Evolutionary conservation across 2,113 vertebrate species (phyloP).

Genomic region (Mormoops blainvillei): DNA sequence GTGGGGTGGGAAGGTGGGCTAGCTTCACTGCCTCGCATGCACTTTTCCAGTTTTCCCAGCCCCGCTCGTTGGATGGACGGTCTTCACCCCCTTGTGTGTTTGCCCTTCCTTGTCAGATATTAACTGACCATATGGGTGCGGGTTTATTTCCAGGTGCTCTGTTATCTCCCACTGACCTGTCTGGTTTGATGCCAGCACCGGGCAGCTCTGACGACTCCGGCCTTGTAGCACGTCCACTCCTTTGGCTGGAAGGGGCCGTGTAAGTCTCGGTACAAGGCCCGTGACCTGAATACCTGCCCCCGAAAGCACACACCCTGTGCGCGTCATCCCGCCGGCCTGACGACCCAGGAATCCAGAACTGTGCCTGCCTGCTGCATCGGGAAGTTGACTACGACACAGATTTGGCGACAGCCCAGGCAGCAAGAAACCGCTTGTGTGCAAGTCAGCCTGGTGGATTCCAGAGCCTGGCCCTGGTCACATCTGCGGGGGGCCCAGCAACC

Average conservation of each 20-base stretch:
- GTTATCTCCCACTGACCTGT: too few relatives aligned
- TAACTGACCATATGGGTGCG: too few relatives aligned
- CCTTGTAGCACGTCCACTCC: not conserved
- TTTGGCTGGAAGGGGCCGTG: not conserved
- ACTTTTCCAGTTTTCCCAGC: too few relatives aligned
- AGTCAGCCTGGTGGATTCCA: not conserved
- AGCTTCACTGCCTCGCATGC: too few relatives aligned
- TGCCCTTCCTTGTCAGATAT: too few relatives aligned
- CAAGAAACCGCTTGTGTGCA: not conserved
- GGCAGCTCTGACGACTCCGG: too few relatives aligned
- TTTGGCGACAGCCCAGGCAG: not conserved
- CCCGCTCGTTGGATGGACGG: too few relatives aligned
- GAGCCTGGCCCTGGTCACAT: not conserved
- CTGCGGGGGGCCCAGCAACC: not conserved
- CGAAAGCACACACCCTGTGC: not conserved
- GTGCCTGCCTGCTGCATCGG: not conserved
- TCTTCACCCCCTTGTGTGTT: too few relatives aligned
- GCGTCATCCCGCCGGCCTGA: not conserved
- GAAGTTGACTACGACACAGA: not conserved
- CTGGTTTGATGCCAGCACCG: too few relatives aligned
- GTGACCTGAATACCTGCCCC: not conserved
- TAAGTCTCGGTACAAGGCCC: not conserved
- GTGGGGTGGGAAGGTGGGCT: too few relatives aligned
- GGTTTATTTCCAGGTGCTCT: too few relatives aligned
- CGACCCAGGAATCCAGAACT: not conserved